Base-by-base conservation (phyloP, 2,797 vertebrate genomes). In the Vespertilio murinus region DNA sequence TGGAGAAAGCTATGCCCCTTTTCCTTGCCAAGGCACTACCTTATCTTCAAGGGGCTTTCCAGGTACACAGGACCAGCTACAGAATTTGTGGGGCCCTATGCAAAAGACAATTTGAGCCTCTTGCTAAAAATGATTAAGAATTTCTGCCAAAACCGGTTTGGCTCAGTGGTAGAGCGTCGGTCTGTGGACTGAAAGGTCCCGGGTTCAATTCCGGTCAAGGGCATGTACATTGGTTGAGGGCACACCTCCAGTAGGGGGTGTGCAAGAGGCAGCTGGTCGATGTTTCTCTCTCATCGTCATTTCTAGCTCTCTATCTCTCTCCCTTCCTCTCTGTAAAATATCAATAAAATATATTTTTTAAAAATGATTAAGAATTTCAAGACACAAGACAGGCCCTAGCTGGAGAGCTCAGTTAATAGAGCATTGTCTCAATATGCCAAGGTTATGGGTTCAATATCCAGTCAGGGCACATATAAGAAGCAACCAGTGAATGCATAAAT, bases 301-400 rank as follows among this genome's bases (percentile, higher is more conserved):
- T n/a, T n/a, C n/a, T n/a, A n/a, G n/a, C n/a, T n/a, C n/a, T n/a
- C n/a, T n/a, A n/a, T n/a, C n/a, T n/a, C n/a, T n/a, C n/a, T n/a
- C n/a, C n/a, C n/a, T n/a, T n/a, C n/a, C n/a, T n/a, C n/a, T n/a
- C n/a, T n/a, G n/a, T n/a, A n/a, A n/a, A n/a, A n/a, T n/a, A n/a
- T n/a, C n/a, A n/a, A n/a, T n/a, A n/a, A n/a, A n/a, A n/a, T n/a
- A n/a, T n/a, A n/a, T n/a, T n/a, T n/a, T n/a, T n/a, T 59, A 33
- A 77, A 70, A 77, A 52, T 47, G 52, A 42, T 80, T 52, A 83
- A 89, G 30, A 69, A 94, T 85, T 91, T 94, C 59, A 30, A 61
- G 28, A 61, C 6, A 61, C 59, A 30, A 61, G 28, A 61, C 6
- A 61, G 59, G 13, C 59, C 28, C 59, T 61, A 30, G 12, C 64